Percentiles rank a stretch among this genome's conserved stretches.
These are phyloP conservation scores for Aphelenchoides fujianensis DNA, from an alignment of 1,140 invertebrate species.

Conservation along the genomic window DNA sequence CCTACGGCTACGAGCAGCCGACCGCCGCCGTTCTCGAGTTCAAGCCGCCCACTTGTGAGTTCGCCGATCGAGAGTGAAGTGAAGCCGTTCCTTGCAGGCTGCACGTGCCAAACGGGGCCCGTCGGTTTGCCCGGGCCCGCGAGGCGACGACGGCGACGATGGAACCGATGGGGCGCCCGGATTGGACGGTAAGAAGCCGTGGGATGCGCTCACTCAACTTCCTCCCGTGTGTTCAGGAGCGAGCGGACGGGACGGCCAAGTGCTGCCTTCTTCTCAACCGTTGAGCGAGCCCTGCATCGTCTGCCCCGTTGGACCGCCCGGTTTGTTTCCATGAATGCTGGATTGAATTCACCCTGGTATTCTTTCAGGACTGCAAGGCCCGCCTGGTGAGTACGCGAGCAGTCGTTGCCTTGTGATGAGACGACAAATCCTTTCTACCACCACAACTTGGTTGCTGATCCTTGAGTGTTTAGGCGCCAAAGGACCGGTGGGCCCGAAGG, in stretches of 20 bases:
- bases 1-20: background rate
- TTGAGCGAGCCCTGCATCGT: background rate
- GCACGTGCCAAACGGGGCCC: slow-evolving; percentile 1
- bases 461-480: background rate
- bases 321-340: background rate
- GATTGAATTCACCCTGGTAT: background rate
- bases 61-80: no score
- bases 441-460: background rate
- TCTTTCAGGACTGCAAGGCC: background rate
- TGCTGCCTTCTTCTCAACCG: background rate
- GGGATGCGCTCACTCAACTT: no score
- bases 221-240: no score
- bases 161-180: background rate
- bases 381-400: background rate
- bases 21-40: slow-evolving; percentile 6
- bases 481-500: background rate
- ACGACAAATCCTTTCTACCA: background rate
- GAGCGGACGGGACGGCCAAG: background rate
- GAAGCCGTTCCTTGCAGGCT: no score
- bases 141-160: background rate
- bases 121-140: background rate
- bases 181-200: no score
- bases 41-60: slow-evolving; percentile 7
- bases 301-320: slow-evolving; percentile 8
- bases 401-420: background rate